Base-by-base conservation (phyloP, 2,113 vertebrate genomes). In the Malaclemys terrapin region DNA sequence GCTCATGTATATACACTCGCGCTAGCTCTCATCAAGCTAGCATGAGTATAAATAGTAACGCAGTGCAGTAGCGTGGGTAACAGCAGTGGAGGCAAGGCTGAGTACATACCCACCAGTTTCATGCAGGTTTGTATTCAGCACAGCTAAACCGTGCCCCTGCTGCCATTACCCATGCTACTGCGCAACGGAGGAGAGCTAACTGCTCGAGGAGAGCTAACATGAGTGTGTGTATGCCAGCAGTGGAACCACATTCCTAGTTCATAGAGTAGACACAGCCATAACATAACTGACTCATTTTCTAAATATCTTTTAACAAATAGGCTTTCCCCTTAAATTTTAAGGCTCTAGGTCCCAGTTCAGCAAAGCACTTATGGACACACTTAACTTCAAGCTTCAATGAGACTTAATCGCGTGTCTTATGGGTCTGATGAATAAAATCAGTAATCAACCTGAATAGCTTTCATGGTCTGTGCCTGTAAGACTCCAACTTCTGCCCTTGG, bases 391-490 rank as follows among this genome's bases (percentile, higher is more conserved):
- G 24, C 24, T 27, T 29, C 75, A 27, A 4, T 29, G 75, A 14
- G 24, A 27, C 25, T 78, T 78, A 47, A 47, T 25, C 22, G 16
- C 47, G 22, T 27, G 42, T 47, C 12, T 47, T 24, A 76, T 13
- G 38, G 38, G 38, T 5, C 14, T 47, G 11, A 24, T 3, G 42
- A 78, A 78, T 47, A 9, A 78, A 47, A 27, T 14, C 24, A 8
- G 25, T 47, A 14, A 47, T 78, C 72, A 27, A 6, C 24, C 24
- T 24, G 72, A 42, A 76, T 42, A 76, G 42, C 42, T 76, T 45
- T 76, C 22, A 27, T 76, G 72, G 49, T 25, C 78, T 2, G 65
- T 27, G 29, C 54, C n/a, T 1, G 0, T 78, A 13, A 0, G 0
- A 31, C 85, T 57, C 82, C 17, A 4, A 19, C 29, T 9, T 38